Evolutionary conservation across 2,888 invertebrate genomes (phyloP).

Genomic region (Rhorus exstirpatorius): DNA sequence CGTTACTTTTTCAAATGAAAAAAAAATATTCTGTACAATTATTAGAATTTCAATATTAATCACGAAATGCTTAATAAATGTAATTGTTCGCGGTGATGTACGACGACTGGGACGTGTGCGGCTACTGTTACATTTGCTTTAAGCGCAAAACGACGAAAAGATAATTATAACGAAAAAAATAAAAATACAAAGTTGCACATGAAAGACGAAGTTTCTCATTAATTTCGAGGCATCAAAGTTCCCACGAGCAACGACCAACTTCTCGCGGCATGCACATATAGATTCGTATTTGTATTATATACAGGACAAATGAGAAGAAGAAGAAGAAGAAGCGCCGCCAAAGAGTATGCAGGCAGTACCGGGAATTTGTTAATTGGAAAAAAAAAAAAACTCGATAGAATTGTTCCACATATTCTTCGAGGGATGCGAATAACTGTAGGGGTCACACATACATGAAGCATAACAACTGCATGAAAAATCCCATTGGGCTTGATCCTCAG

Average conservation of each 20-base stretch:
- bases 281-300: not conserved
- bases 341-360: slow-evolving; percentile 27
- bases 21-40: no score
- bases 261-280: slow-evolving; percentile 12
- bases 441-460: not conserved
- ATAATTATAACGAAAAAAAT: slow-evolving; percentile 27
- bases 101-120: no score
- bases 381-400: slow-evolving; percentile 67
- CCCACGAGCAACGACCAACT: slow-evolving; percentile 51
- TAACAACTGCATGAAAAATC: slow-evolving; percentile 33
- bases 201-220: slow-evolving; percentile 34
- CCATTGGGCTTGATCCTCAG: slow-evolving; percentile 17
- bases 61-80: no score
- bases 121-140: no score
- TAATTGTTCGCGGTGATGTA: no score
- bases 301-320: slow-evolving; percentile 9
- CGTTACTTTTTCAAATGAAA: not conserved
- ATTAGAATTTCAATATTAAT: no score
- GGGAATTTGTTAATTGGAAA: slow-evolving; percentile 69
- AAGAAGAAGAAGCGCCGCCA: slow-evolving; percentile 42
- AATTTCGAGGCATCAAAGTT: slow-evolving; percentile 37
- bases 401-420: slow-evolving; percentile 60
- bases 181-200: slow-evolving; percentile 16
- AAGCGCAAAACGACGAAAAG: not conserved
- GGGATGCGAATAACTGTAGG: slow-evolving; percentile 38